Conservation (phyloP, 2,113 vertebrate species). For the Cyanistes caeruleus region DNA sequence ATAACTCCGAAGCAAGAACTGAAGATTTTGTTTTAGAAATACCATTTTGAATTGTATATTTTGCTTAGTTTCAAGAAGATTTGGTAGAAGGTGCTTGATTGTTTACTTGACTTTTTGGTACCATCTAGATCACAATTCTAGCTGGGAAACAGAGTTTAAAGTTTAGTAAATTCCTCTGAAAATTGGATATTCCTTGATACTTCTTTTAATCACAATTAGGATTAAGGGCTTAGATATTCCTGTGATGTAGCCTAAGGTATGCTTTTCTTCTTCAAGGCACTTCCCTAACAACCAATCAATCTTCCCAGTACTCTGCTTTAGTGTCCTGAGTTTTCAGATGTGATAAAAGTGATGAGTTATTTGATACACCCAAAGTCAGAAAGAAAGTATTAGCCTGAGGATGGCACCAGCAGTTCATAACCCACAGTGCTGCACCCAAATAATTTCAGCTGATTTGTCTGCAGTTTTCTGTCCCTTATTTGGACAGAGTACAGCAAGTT, state of each 20-base stretch:
- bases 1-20: background rate
- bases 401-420: background rate
- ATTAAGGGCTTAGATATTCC: constrained; percentile 55
- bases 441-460: background rate
- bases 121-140: background rate
- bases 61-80: background rate
- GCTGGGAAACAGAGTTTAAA: background rate
- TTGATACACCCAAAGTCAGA: background rate
- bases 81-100: background rate
- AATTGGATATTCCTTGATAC: background rate
- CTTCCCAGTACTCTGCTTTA: constrained; percentile 9
- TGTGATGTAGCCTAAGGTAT: constrained; percentile 42
- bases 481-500: background rate
- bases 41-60: background rate
- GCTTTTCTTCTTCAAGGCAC: constrained; percentile 53
- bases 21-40: background rate
- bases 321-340: background rate
- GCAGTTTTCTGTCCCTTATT: background rate
- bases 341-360: constrained; percentile 7
- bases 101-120: background rate
- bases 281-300: constrained; percentile 44
- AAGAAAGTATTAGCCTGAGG: background rate
- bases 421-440: background rate
- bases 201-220: constrained; percentile 46
- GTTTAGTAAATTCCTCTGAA: constrained; percentile 36